Base-by-base conservation (phyloP, 2,797 vertebrate species). In the Acanthurus leucopareius region DNA sequence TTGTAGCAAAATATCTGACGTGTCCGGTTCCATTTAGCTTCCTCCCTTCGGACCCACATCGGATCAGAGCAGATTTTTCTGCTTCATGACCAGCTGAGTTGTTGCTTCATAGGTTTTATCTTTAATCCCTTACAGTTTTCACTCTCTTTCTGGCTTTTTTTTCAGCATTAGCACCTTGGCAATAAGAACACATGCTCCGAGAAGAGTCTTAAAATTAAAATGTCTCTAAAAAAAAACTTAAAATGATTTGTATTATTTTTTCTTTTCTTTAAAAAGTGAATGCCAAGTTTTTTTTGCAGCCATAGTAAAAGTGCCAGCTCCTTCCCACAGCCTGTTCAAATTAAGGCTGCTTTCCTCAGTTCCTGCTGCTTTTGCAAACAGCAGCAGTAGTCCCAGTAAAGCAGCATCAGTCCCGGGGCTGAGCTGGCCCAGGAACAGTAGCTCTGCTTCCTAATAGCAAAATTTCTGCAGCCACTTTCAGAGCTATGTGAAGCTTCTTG, bases 271-370 rank as follows among this genome's bases (percentile, higher is more conserved):
- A 57, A 8, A 40, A 40, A 63, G 51, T 56, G 17, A 82, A 79
- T 65, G 75, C 54, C 62, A 66, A 48, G 56, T 25, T 25, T 85
- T 84, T 66, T 85, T 84, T 66, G 51, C 65, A 86, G 56, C 51
- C 48, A 25, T 64, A 66, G 69, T 80, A 35, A 76, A 85, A 80
- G 69, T 73, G 69, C 65, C 61, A 60, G 49, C 77, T 79, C 48
- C 75, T 77, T 70, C 54, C 78, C 76, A 69, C 89, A 91, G 88
- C 86, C 58, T 90, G 87, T 88, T 93, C 69, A 84, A 80, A 90
- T 92, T 86, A 93, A 72, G 17, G 40, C 64, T 32, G 38, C 56
- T 35, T 67, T 52, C 13, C 62, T 82, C 15, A 1, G 72, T 67
- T 82, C 83, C 85, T 78, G 77, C 79, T 83, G 80, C 44, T 78